Evolutionary conservation across 2,888 invertebrate genomes (phyloP).

Genomic region (Drosophila gaucha): DNA sequence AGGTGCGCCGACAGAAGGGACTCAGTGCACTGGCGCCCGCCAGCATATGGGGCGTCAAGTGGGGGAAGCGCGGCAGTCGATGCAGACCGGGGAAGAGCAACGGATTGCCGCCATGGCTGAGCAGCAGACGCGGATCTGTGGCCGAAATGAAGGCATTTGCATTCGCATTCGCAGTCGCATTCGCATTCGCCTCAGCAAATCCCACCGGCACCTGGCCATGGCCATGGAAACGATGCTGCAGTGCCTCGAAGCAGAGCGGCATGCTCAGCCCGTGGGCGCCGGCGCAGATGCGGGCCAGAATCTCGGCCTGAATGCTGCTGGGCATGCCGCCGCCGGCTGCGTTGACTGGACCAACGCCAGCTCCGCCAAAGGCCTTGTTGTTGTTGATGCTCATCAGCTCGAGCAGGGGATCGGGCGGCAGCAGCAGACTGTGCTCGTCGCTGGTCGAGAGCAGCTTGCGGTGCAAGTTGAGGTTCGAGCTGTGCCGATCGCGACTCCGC

Average conservation of each 20-base stretch:
- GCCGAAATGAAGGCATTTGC: conserved; percentile 67
- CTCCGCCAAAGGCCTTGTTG: conserved; percentile 44
- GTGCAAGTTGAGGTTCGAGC: conserved; percentile 95
- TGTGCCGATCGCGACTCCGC: conserved; percentile 95
- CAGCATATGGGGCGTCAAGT: conserved; percentile 84
- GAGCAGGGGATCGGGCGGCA: conserved; percentile 63
- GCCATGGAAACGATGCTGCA: conserved; percentile 85
- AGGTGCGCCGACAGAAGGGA: conserved; percentile 83
- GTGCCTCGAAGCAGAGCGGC: conserved; percentile 88
- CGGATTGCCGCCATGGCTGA: conserved; percentile 86
- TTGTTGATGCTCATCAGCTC: conserved; percentile 75
- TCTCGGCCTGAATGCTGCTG: conserved; percentile 91
- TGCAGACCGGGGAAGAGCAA: conserved; percentile 87
- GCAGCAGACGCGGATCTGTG: conserved; percentile 78
- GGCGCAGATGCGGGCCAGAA: conserved; percentile 91
- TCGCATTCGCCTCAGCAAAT: conserved; percentile 15
- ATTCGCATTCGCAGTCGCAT: conserved; percentile 33
- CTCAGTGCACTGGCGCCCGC: conserved; percentile 83
- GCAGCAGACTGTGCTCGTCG: conserved; percentile 69
- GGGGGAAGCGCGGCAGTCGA: conserved; percentile 86
- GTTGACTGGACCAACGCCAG: not conserved
- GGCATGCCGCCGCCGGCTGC: conserved; percentile 71
- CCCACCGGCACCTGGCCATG: conserved; percentile 22
- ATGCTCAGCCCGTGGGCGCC: conserved; percentile 86
- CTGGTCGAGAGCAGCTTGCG: conserved; percentile 92